phyloP scores from a whole-genome alignment of 2,113 vertebrate species.

The Vulpes vulpes region DNA sequence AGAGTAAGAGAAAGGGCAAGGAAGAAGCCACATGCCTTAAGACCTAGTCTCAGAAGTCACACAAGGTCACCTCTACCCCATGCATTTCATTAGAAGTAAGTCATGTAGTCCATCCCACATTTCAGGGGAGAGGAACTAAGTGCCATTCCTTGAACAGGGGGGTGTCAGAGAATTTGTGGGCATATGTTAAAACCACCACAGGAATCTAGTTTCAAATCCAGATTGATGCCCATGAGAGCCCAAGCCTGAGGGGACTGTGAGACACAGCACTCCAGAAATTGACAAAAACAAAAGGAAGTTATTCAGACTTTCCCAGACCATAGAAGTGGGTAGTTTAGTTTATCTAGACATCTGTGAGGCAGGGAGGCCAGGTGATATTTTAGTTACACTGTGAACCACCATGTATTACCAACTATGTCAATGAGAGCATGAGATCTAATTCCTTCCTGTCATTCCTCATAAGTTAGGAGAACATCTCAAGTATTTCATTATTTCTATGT shows the following conservation, averaged over 20 bases:
- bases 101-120: neutral
- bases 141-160: neutral
- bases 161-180: neutral
- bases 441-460: neutral
- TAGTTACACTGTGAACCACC: neutral
- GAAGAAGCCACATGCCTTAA: neutral
- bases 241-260: neutral
- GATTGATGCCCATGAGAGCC: neutral
- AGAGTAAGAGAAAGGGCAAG: neutral
- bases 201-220: neutral
- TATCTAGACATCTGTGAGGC: neutral
- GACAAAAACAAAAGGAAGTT: neutral
- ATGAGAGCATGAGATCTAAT: neutral
- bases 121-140: neutral
- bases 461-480: neutral
- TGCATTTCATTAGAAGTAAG: neutral
- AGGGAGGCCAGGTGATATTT: neutral
- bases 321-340: neutral
- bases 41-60: neutral
- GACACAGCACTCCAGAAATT: neutral
- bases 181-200: neutral
- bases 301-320: neutral
- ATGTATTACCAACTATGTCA: neutral
- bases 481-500: neutral
- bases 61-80: neutral